Conservation (phyloP, 2,113 vertebrate genomes). For the Ardeotis arabs region DNA sequence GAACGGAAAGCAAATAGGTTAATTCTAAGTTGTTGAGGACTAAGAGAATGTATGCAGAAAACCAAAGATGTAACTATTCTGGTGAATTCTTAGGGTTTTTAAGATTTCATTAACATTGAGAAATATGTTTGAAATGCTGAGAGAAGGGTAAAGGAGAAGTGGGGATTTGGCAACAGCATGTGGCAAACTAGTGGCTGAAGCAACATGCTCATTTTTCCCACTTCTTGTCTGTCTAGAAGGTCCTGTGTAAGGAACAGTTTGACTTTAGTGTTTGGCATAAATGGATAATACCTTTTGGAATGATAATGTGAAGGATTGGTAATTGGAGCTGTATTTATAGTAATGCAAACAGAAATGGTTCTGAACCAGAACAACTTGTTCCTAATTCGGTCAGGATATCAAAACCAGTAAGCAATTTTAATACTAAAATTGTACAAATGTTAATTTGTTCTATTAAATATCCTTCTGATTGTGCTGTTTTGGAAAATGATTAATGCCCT, state of each 20-base stretch:
- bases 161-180: background rate
- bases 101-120: background rate
- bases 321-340: background rate
- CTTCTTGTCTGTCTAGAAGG: background rate
- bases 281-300: background rate
- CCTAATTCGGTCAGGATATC: background rate
- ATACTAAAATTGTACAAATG: background rate
- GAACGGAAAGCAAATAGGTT: background rate
- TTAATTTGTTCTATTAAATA: background rate
- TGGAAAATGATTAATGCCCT: background rate
- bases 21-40: background rate
- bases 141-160: background rate
- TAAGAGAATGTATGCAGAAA: background rate
- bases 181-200: background rate
- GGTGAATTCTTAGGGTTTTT: background rate
- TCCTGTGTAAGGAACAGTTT: background rate
- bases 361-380: background rate
- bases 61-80: background rate
- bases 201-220: accelerated
- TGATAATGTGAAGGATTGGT: background rate
- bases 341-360: background rate
- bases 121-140: background rate
- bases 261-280: background rate
- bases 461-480: background rate
- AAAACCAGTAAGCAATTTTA: background rate